These are phyloP conservation scores for Netelia fuscicornis DNA, from an alignment of 2,888 invertebrate species.

Conservation along the genomic window DNA sequence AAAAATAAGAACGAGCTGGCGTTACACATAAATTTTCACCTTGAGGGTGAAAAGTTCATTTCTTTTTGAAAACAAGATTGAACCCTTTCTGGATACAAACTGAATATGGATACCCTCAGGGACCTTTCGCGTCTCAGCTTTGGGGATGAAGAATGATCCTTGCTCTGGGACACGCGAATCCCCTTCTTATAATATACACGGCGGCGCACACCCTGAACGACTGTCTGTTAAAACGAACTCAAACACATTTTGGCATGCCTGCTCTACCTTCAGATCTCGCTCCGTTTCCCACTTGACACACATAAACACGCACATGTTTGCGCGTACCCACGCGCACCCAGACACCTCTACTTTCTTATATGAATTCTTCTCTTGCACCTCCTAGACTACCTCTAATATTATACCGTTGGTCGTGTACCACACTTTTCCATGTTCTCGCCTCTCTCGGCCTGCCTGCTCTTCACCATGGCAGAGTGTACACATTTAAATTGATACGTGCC, in stretches of 20 bases:
- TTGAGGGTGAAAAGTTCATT: slow-evolving; percentile 8
- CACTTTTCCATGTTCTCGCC: slow-evolving; percentile 32
- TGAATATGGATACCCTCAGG: slow-evolving; percentile 13
- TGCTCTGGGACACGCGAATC: neutral
- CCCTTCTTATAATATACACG: neutral
- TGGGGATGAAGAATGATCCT: slow-evolving; percentile 48
- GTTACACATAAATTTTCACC: no score
- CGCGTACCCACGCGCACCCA: neutral
- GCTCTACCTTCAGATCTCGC: slow-evolving; percentile 8
- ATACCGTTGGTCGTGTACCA: neutral
- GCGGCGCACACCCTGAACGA: neutral
- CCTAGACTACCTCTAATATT: slow-evolving; percentile 1
- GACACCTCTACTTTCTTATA: neutral
- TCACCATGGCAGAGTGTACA: slow-evolving; percentile 40
- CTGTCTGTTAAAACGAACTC: slow-evolving; percentile 17
- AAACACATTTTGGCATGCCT: slow-evolving; percentile 14
- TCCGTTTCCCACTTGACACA: slow-evolving; percentile 34
- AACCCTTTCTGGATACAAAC: slow-evolving; percentile 1
- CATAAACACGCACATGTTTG: neutral
- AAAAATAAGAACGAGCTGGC: no score
- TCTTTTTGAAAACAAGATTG: slow-evolving; percentile 5
- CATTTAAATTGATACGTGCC: slow-evolving; percentile 66
- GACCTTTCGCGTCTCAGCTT: slow-evolving; percentile 27
- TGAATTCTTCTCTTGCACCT: slow-evolving; percentile 16
- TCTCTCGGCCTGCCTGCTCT: slow-evolving; percentile 20